Percentiles rank a stretch among this genome's conserved stretches.
These are phyloP conservation scores for Malurus leucopterus DNA, from an alignment of 2,797 vertebrate genomes.

Conservation along the genomic window DNA sequence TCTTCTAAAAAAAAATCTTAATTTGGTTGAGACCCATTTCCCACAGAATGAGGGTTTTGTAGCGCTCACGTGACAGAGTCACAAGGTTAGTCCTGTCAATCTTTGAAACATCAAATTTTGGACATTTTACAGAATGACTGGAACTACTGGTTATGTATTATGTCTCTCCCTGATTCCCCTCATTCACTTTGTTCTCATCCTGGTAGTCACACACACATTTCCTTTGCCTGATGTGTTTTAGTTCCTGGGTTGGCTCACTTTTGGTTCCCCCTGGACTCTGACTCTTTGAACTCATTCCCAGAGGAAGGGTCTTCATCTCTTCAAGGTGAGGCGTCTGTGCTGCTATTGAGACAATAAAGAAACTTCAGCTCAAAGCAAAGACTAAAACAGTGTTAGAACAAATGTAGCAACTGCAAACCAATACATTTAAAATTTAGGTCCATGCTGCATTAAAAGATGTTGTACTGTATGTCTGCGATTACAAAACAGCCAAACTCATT, in stretches of 20 bases:
- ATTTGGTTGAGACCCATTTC: neutral
- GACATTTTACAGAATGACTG: neutral
- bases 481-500: neutral
- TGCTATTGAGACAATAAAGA: neutral
- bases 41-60: neutral
- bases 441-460: accelerated
- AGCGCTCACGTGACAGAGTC: neutral
- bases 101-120: neutral
- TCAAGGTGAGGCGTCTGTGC: neutral
- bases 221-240: neutral
- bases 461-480: neutral
- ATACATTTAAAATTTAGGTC: neutral
- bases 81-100: neutral
- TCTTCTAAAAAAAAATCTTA: too few species aligned
- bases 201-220: accelerated
- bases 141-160: neutral
- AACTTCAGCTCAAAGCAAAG: neutral
- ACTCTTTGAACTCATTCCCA: neutral
- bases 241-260: neutral
- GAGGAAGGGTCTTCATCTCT: neutral
- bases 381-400: neutral
- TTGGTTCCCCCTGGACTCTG: neutral
- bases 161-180: neutral
- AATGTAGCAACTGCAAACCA: neutral
- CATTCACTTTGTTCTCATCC: accelerated